Conservation (phyloP, 1,140 invertebrate genomes). For the Globodera ellingtonae region DNA sequence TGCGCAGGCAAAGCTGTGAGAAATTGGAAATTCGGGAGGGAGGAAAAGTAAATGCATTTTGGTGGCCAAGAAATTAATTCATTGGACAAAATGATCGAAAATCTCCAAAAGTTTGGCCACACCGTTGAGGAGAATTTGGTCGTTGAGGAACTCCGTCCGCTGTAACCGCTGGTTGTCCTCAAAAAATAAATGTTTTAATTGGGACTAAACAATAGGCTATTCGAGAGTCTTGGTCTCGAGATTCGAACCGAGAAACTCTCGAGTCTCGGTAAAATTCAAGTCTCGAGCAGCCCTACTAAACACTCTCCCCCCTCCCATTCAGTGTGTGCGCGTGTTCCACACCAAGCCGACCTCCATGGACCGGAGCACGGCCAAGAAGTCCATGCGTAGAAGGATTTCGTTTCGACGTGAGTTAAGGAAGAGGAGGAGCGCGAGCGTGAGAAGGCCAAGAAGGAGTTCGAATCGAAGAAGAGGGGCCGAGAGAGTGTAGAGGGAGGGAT, state of each 20-base stretch:
- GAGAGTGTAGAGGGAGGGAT: constrained; percentile 52
- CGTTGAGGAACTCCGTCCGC: constrained; percentile 51
- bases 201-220: no score
- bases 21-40: neutral
- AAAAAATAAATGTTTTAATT: neutral
- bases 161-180: constrained; percentile 40
- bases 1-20: constrained; percentile 44
- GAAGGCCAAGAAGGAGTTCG: constrained; percentile 53
- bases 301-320: no score
- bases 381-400: constrained; percentile 57
- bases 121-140: constrained; percentile 49
- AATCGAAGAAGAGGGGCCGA: constrained; percentile 46
- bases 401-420: constrained; percentile 55
- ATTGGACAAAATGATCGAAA: no score
- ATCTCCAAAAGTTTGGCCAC: no score
- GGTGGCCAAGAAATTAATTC: no score
- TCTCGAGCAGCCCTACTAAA: no score
- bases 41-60: neutral
- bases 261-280: no score
- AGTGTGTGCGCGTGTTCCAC: no score
- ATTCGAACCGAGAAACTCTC: no score
- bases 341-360: constrained; percentile 28
- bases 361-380: constrained; percentile 55
- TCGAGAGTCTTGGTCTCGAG: no score
- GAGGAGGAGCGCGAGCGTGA: constrained; percentile 46